Conservation (phyloP, 2,888 invertebrate genomes). For the Panorpa germanica region DNA sequence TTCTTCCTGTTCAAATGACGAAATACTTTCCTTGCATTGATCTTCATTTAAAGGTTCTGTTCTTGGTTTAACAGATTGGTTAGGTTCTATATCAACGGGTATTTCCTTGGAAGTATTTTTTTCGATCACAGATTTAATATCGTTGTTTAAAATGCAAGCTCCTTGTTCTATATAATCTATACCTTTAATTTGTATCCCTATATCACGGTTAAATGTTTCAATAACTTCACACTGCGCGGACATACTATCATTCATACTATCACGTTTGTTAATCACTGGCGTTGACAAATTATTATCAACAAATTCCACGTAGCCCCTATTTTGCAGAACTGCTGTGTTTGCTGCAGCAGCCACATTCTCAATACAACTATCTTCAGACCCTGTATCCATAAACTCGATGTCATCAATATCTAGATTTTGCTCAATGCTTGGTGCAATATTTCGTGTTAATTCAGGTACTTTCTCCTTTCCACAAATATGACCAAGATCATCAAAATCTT, state of each 20-base stretch:
- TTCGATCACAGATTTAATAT: constrained; percentile 22
- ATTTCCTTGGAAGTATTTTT: too few species aligned
- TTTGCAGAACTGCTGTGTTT: constrained; percentile 31
- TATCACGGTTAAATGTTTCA: constrained; percentile 17
- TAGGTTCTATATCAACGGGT: too few species aligned
- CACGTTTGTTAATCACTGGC: constrained; percentile 6
- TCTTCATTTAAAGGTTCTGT: too few species aligned
- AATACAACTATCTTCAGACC: constrained; percentile 57
- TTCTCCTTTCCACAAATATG: constrained; percentile 20
- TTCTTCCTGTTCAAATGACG: constrained; percentile 28
- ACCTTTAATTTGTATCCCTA: constrained; percentile 27
- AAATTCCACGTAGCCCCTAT: constrained; percentile 48
- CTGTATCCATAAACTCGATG: constrained; percentile 75
- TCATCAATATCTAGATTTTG: constrained; percentile 44
- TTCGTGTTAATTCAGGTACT: constrained; percentile 20
- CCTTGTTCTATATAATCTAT: constrained; percentile 37
- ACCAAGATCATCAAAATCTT: constrained; percentile 21
- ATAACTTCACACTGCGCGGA: constrained; percentile 22
- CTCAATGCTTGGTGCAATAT: constrained; percentile 17
- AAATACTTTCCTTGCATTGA: constrained; percentile 15
- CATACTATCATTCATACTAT: constrained; percentile 13
- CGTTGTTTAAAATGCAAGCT: constrained; percentile 21
- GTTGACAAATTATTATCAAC: constrained; percentile 25
- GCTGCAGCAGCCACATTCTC: constrained; percentile 35
- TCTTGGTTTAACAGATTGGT: too few species aligned